Evolutionary conservation across 2,113 vertebrate species (phyloP).

Genomic region (Sporophila hypoxantha): DNA sequence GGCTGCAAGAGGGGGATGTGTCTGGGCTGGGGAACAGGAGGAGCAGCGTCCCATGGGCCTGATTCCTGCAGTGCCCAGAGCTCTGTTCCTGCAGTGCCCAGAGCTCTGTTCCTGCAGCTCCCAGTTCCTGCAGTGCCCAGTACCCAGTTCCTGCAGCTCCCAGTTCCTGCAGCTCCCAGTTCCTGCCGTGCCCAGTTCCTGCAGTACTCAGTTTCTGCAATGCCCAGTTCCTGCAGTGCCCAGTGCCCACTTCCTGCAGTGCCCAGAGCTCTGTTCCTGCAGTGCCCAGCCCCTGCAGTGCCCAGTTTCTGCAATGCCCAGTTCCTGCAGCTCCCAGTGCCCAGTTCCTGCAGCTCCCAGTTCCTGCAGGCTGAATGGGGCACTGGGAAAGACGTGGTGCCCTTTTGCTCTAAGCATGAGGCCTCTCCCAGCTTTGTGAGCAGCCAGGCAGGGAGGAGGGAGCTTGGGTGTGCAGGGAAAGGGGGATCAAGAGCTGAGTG

Average conservation of each 20-base stretch:
- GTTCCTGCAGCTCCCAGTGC: no score
- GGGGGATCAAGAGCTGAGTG: not conserved
- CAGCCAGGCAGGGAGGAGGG: not conserved
- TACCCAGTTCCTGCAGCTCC: no score
- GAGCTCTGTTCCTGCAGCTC: no score
- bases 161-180: not conserved
- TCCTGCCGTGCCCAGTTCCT: not conserved
- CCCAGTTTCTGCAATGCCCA: no score
- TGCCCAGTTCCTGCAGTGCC: no score
- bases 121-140: no score
- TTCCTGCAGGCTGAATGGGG: not conserved
- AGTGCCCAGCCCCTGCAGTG: not conserved
- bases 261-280: not conserved
- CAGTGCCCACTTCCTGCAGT: no score
- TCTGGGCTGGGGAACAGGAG: not conserved
- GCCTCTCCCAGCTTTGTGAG: not conserved
- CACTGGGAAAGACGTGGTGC: not conserved
- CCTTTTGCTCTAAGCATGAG: not conserved
- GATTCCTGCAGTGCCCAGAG: not conserved
- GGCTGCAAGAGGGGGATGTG: not conserved
- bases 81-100: no score
- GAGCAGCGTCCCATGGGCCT: not conserved
- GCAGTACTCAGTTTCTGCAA: no score
- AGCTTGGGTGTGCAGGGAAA: not conserved
- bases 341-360: no score